A percentile compares a stretch with the other conserved stretches of the same genome.
phyloP scores from a whole-genome alignment of 2,113 vertebrate species.

The Salvelinus sp. region DNA sequence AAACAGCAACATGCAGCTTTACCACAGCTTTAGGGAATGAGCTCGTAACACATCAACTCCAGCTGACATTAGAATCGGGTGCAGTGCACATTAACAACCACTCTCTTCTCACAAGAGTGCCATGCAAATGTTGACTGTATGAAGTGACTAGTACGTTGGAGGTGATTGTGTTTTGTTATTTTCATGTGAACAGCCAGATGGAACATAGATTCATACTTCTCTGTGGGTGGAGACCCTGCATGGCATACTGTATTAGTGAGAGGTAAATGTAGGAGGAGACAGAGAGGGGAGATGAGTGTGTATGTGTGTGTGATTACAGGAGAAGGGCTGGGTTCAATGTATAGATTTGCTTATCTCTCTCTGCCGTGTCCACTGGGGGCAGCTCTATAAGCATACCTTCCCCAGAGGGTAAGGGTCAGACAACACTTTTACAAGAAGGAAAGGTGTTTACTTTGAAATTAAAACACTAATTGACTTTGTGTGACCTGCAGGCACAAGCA shows the following conservation, averaged over 20 bases:
- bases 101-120: no score
- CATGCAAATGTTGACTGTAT: no score
- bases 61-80: slow-evolving; percentile 12
- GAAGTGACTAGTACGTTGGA: no score
- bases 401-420: slow-evolving; percentile 11
- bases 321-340: slow-evolving; percentile 38
- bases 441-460: not conserved
- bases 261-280: no score
- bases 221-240: no score
- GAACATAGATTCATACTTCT: not conserved
- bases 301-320: not conserved
- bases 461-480: no score
- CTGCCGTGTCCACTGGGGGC: slow-evolving; percentile 14
- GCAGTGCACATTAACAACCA: no score
- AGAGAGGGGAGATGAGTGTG: not conserved
- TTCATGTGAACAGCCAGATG: slow-evolving; percentile 22
- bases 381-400: slow-evolving; percentile 1
- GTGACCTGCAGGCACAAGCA: no score
- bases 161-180: slow-evolving; percentile 28
- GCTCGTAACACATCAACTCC: slow-evolving; percentile 41
- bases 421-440: not conserved
- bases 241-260: no score
- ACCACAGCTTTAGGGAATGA: slow-evolving; percentile 5
- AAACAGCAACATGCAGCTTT: slow-evolving; percentile 22
- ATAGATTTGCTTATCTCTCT: slow-evolving; percentile 58